Evolutionary conservation across 2,113 vertebrate species (phyloP).

Genomic region (Lynx canadensis): DNA sequence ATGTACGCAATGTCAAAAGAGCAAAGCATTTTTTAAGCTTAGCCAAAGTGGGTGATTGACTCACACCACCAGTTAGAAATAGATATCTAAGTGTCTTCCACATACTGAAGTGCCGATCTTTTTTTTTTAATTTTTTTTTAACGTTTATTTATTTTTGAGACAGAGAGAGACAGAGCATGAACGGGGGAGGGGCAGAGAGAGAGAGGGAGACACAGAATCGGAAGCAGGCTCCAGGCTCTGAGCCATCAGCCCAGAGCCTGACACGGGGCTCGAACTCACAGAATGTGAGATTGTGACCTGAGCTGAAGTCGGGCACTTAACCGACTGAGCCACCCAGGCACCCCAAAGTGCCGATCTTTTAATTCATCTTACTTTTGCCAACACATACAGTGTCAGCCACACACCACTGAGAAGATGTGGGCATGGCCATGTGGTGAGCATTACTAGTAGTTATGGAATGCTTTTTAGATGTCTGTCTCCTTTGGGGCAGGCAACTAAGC

Average conservation of each 20-base stretch:
- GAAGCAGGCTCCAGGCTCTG: no score
- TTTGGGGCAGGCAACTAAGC: not conserved
- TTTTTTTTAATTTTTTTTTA: not conserved
- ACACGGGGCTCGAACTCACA: no score
- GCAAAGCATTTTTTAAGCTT: not conserved
- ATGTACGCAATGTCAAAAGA: conserved; percentile 36
- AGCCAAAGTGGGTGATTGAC: not conserved
- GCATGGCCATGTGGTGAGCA: not conserved
- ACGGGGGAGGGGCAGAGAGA: no score
- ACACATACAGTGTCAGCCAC: not conserved
- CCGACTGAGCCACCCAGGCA: no score
- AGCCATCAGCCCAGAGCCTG: no score
- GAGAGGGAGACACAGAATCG: no score
- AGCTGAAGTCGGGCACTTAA: no score
- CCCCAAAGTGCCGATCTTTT: not conserved
- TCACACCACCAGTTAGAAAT: not conserved
- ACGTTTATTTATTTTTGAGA: no score
- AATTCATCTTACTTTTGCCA: not conserved
- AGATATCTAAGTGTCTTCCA: not conserved
- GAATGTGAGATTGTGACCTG: no score
- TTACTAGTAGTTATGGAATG: conserved; percentile 28
- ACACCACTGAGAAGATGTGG: not conserved
- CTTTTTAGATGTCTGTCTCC: conserved; percentile 24
- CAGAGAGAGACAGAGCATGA: no score
- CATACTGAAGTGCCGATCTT: not conserved